Percentiles rank a stretch among this genome's conserved stretches.
Conservation (phyloP, 2,888 invertebrate species). For the Philaethria dido region DNA sequence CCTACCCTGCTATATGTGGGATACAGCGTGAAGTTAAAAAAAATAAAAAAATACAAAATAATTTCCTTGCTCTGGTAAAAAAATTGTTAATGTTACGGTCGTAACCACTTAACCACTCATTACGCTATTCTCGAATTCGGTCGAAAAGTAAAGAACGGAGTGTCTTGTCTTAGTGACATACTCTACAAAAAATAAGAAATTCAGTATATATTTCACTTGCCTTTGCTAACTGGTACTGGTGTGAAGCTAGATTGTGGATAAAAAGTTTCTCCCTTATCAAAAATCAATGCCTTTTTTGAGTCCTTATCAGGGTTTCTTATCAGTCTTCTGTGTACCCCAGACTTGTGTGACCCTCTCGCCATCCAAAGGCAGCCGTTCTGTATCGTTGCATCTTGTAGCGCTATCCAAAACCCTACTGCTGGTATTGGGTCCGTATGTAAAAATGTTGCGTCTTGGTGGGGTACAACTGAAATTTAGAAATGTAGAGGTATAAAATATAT, state of each 20-base stretch:
- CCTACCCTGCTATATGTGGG: no score
- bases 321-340: slow-evolving; percentile 89
- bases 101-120: no score
- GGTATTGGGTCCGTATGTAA: slow-evolving; percentile 92
- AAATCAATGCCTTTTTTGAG: slow-evolving; percentile 83
- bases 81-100: no score
- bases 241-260: slow-evolving; percentile 90
- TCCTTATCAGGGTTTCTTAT: slow-evolving; percentile 87
- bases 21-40: no score
- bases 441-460: slow-evolving; percentile 95
- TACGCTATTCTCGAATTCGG: no score
- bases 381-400: slow-evolving; percentile 95
- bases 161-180: no score
- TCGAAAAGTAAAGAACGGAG: no score
- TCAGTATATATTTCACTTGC: slow-evolving; percentile 66
- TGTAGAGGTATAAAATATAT: no score
- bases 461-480: slow-evolving; percentile 81
- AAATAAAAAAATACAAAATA: no score
- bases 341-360: slow-evolving; percentile 95
- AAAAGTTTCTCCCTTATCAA: slow-evolving; percentile 86
- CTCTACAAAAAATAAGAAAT: no score
- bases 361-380: slow-evolving; percentile 98
- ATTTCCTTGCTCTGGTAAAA: no score
- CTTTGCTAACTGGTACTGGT: slow-evolving; percentile 92
- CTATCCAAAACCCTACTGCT: slow-evolving; percentile 96